These are phyloP conservation scores for Hyposoter didymator DNA, from an alignment of 2,888 invertebrate genomes.

Conservation along the genomic window DNA sequence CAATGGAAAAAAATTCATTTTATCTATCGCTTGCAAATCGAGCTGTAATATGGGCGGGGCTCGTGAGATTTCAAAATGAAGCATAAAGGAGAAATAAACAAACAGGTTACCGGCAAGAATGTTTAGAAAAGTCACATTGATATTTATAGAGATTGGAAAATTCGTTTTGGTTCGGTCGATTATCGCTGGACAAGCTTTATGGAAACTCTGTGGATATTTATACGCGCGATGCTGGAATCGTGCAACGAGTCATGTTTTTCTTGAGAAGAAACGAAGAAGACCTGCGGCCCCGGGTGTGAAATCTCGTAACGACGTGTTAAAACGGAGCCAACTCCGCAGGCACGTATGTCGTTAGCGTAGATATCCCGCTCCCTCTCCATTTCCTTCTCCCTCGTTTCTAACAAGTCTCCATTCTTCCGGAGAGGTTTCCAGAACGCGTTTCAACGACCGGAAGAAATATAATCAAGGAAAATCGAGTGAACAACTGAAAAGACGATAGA, in stretches of 20 bases:
- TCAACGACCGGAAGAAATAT: conserved; percentile 14
- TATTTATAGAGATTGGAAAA: conserved; percentile 28
- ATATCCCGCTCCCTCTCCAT: conserved; percentile 13
- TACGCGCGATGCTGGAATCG: conserved; percentile 25
- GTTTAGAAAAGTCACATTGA: not conserved
- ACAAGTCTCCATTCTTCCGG: conserved; percentile 45
- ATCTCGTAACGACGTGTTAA: conserved; percentile 83
- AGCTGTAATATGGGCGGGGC: not conserved
- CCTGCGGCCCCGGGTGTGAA: conserved; percentile 77
- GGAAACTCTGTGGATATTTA: conserved; percentile 7
- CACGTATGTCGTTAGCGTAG: conserved; percentile 69
- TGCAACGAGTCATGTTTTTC: conserved; percentile 43
- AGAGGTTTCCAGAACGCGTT: not conserved
- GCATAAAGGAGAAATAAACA: not conserved
- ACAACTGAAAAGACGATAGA: not conserved
- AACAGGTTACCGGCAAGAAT: not conserved
- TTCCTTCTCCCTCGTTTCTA: conserved; percentile 25
- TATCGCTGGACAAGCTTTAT: conserved; percentile 24
- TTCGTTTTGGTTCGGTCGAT: not conserved
- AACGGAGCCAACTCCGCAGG: conserved; percentile 75
- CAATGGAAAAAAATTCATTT: not conserved
- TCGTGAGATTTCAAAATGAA: not conserved
- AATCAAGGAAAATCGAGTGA: not conserved
- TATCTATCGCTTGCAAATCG: not conserved
- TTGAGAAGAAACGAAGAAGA: conserved; percentile 25